A percentile compares a stretch with the other conserved stretches of the same genome.
phyloP scores from a whole-genome alignment of 1,140 invertebrate species.

The Proales similis region DNA sequence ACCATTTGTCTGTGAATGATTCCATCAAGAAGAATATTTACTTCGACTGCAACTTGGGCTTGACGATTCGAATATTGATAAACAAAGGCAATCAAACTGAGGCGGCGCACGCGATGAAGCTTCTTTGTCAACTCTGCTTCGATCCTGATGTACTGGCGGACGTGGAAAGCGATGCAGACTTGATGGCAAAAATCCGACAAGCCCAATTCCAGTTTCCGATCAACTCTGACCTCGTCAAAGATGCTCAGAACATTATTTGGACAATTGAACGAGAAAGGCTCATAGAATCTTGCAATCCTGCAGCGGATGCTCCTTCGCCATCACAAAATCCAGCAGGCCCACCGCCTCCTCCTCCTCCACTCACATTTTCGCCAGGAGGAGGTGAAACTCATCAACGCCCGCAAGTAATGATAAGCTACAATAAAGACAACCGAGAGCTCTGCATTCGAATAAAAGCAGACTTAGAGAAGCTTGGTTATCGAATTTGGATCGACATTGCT shows the following conservation, averaged over 20 bases:
- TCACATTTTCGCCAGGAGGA: too few relatives aligned
- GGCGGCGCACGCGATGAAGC: background rate
- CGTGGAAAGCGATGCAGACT: too few relatives aligned
- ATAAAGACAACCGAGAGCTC: too few relatives aligned
- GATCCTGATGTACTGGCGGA: background rate
- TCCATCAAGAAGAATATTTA: background rate
- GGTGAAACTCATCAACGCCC: too few relatives aligned
- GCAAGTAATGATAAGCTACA: too few relatives aligned
- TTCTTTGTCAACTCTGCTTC: conserved; percentile 9
- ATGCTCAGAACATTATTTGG: conserved; percentile 16
- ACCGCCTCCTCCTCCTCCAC: too few relatives aligned
- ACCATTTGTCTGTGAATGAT: conserved; percentile 24
- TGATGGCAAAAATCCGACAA: too few relatives aligned
- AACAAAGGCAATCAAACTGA: conserved; percentile 10
- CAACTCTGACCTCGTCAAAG: conserved; percentile 35
- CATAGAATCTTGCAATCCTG: background rate
- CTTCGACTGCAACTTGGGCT: background rate
- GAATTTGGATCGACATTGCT: background rate
- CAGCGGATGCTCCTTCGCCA: too few relatives aligned
- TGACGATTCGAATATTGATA: background rate
- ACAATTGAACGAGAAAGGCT: background rate
- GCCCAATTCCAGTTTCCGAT: too few relatives aligned
- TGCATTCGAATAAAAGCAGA: too few relatives aligned
- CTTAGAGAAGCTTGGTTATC: background rate
- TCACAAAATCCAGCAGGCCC: too few relatives aligned